phyloP scores from a whole-genome alignment of 2,797 vertebrate species.

The Arvicola amphibius region DNA sequence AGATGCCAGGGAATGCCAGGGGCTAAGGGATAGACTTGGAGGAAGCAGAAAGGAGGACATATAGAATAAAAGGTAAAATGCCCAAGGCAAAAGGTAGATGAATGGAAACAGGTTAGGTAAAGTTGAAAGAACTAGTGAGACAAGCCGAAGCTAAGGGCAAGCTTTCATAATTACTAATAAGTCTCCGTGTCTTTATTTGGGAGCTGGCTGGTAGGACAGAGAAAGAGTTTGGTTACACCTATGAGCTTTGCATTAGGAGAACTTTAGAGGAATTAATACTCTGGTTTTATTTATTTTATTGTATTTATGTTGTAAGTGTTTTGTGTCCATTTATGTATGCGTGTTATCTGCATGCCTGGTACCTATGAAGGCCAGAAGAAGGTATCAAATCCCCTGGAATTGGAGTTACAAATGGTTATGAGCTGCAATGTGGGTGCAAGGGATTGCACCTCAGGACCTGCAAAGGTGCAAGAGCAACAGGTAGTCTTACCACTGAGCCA shows the following conservation, averaged over 20 bases:
- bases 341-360: background rate
- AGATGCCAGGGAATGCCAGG: background rate
- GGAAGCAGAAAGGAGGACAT: background rate
- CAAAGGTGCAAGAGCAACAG: background rate
- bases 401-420: background rate
- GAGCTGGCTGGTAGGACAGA: background rate
- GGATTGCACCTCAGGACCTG: no score
- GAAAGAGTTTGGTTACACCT: background rate
- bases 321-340: background rate
- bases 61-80: background rate
- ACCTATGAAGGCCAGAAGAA: background rate
- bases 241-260: background rate
- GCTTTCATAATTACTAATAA: background rate
- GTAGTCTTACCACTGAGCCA: no score
- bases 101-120: background rate
- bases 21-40: background rate
- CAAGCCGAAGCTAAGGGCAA: no score
- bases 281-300: background rate
- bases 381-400: background rate
- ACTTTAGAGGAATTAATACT: background rate
- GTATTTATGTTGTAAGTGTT: background rate
- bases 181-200: background rate
- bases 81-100: background rate
- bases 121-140: background rate
- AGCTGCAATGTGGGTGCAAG: background rate